Percentiles rank a stretch among this genome's conserved stretches.
Evolutionary conservation across 2,797 vertebrate species (phyloP).

Genomic region (Tamandua tetradactyla): DNA sequence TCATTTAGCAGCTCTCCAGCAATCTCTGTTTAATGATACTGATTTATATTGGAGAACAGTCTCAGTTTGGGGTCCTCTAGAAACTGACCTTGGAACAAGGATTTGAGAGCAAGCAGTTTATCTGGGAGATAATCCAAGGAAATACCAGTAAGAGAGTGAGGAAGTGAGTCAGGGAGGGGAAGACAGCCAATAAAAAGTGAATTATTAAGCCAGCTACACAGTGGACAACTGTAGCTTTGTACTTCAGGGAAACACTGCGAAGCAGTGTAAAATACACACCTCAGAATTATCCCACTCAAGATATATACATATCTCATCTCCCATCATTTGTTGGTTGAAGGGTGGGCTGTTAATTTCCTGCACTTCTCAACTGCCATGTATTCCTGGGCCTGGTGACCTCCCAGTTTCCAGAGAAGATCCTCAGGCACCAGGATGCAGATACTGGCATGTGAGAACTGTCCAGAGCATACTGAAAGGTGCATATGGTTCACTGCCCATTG

Average conservation of each 20-base stretch:
- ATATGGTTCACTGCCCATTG: neutral
- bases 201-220: conserved; percentile 59
- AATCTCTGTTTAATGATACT: neutral
- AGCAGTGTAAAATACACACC: neutral
- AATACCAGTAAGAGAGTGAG: conserved; percentile 58
- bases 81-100: conserved; percentile 43
- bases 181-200: conserved; percentile 72
- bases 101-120: conserved; percentile 50
- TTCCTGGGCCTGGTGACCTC: neutral
- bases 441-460: neutral
- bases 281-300: conserved; percentile 40
- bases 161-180: conserved; percentile 58
- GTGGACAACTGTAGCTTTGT: conserved; percentile 38
- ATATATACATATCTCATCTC: neutral
- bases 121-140: conserved; percentile 65
- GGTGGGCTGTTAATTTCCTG: neutral
- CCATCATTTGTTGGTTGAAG: neutral
- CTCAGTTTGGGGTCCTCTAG: conserved; percentile 38
- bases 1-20: neutral
- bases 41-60: neutral
- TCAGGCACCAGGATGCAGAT: neutral
- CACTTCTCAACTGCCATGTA: neutral
- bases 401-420: neutral
- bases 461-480: neutral
- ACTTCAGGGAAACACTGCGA: neutral